Percentiles rank a stretch among this genome's conserved stretches.
Conservation (phyloP, 2,888 invertebrate species). For the Trachelus stipa region DNA sequence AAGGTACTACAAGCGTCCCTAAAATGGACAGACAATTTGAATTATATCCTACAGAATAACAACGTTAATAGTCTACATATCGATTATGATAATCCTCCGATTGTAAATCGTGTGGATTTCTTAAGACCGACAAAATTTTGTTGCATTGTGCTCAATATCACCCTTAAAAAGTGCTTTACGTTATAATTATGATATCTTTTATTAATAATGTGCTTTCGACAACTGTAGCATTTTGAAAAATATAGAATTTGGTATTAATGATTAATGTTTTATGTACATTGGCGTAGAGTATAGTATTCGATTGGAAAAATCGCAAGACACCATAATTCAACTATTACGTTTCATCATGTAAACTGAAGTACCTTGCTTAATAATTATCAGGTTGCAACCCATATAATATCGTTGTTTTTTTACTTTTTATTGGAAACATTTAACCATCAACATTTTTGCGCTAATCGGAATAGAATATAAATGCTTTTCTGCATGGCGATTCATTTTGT, state of each 20-base stretch:
- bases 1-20: background rate
- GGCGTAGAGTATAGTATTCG: background rate
- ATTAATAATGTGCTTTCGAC: background rate
- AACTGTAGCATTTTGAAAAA: background rate
- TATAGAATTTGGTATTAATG: background rate
- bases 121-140: background rate
- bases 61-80: background rate
- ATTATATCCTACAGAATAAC: background rate
- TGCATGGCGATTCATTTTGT: background rate
- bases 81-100: background rate
- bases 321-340: background rate
- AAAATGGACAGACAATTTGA: background rate
- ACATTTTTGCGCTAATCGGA: background rate
- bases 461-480: background rate
- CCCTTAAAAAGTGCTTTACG: background rate
- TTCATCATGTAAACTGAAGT: background rate
- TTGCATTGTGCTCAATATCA: background rate
- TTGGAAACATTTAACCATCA: background rate
- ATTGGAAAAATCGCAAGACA: background rate
- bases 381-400: background rate
- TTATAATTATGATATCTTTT: background rate
- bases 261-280: background rate
- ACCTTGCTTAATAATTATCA: background rate
- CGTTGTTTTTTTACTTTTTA: background rate
- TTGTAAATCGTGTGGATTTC: background rate